phyloP scores from a whole-genome alignment of 2,888 invertebrate genomes.

The Dryobota labecula region DNA sequence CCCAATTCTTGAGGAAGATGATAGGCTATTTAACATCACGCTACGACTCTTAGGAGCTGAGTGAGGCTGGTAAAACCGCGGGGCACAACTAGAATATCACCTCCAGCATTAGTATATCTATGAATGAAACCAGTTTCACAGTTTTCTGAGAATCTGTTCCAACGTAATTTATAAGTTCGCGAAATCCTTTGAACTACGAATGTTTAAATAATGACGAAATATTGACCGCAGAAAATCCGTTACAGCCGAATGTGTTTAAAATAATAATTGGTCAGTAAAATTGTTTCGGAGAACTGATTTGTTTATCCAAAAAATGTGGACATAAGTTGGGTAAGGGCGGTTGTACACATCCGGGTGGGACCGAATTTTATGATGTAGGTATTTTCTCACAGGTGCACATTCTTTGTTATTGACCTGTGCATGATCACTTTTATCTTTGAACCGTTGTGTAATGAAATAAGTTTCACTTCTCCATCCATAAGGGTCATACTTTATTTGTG shows the following conservation, averaged over 20 bases:
- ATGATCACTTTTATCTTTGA: background rate
- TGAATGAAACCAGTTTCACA: slow-evolving; percentile 35
- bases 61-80: no score
- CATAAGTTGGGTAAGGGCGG: slow-evolving; percentile 22
- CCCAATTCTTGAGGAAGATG: no score
- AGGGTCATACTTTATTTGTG: background rate
- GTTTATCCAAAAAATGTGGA: slow-evolving; percentile 34
- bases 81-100: no score
- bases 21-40: no score
- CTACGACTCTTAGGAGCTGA: no score
- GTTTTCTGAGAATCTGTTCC: slow-evolving; percentile 47
- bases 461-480: no score
- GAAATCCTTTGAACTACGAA: slow-evolving; percentile 37
- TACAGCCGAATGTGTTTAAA: slow-evolving; percentile 35
- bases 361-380: slow-evolving; percentile 11
- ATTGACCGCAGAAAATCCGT: slow-evolving; percentile 58
- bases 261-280: slow-evolving; percentile 50
- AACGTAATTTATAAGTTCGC: slow-evolving; percentile 30
- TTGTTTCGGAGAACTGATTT: slow-evolving; percentile 55
- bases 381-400: background rate
- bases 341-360: slow-evolving; percentile 40
- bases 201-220: slow-evolving; percentile 46
- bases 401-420: slow-evolving; percentile 2
- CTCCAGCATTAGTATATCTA: slow-evolving; percentile 15
- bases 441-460: background rate